Percentiles rank a stretch among this genome's conserved stretches.
phyloP scores from a whole-genome alignment of 1,140 invertebrate genomes.

The Drosophila sechellia region DNA sequence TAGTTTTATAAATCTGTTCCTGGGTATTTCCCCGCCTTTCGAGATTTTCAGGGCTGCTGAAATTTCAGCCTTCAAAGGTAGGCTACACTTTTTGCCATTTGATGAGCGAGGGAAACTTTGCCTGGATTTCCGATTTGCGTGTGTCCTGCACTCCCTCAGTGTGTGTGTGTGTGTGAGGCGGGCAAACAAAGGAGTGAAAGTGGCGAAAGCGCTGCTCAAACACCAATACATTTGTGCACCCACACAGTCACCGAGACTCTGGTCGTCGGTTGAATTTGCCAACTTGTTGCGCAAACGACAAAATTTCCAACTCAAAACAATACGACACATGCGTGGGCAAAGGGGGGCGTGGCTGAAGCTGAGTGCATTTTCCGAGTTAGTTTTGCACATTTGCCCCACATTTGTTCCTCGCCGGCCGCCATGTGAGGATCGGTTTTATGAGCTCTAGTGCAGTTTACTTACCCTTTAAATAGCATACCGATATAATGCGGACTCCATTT shows the following conservation, averaged over 20 bases:
- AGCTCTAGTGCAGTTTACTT: too few relatives aligned
- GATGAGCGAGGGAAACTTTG: slow-evolving; percentile 14
- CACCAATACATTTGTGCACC: slow-evolving; percentile 3
- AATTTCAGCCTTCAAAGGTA: slow-evolving; percentile 53
- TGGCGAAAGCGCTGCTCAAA: slow-evolving; percentile 18
- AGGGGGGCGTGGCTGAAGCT: slow-evolving; percentile 13
- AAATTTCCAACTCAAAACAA: slow-evolving; percentile 71
- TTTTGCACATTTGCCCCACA: not conserved
- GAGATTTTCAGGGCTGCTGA: slow-evolving; percentile 5
- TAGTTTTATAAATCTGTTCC: not conserved
- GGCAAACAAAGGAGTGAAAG: slow-evolving; percentile 15
- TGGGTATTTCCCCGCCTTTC: not conserved
- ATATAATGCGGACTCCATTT: not conserved
- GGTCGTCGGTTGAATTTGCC: slow-evolving; percentile 12
- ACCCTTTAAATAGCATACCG: too few relatives aligned
- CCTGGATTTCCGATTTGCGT: slow-evolving; percentile 46
- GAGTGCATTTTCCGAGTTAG: slow-evolving; percentile 25
- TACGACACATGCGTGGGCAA: slow-evolving; percentile 55
- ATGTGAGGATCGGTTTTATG: too few relatives aligned
- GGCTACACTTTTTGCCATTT: slow-evolving; percentile 54
- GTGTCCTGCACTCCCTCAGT: not conserved
- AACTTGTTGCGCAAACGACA: slow-evolving; percentile 69
- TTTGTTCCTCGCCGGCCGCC: not conserved
- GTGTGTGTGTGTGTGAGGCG: slow-evolving; percentile 9
- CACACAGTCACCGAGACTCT: slow-evolving; percentile 9